phyloP scores from a whole-genome alignment of 2,113 vertebrate genomes.

The Dascyllus trimaculatus region DNA sequence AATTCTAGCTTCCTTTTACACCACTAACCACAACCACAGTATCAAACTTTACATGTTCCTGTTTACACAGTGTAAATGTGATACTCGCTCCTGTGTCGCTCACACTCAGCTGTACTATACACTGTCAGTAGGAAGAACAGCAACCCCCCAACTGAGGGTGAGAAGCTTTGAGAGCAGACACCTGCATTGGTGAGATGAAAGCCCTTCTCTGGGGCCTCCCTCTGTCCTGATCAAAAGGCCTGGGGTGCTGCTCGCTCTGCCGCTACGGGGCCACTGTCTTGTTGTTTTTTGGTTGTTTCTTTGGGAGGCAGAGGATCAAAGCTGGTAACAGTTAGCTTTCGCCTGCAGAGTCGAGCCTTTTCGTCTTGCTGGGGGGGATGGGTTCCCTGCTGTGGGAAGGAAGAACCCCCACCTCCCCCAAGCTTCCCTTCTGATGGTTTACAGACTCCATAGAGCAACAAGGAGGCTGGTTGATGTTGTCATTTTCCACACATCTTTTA shows the following conservation, averaged over 20 bases:
- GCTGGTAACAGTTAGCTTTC: conserved; percentile 87
- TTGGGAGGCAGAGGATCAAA: conserved; percentile 85
- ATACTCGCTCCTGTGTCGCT: conserved; percentile 31
- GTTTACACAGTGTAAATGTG: conserved; percentile 48
- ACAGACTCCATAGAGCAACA: conserved; percentile 70
- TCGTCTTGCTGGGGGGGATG: conserved; percentile 78
- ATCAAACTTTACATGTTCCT: conserved; percentile 25
- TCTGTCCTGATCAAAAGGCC: conserved; percentile 85
- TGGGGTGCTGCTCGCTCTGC: conserved; percentile 77
- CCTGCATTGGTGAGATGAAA: conserved; percentile 83
- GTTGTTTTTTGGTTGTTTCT: conserved; percentile 80
- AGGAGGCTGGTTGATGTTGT: conserved; percentile 74
- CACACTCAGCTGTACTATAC: conserved; percentile 45
- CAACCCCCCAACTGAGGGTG: conserved; percentile 66
- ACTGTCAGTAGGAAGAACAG: conserved; percentile 42
- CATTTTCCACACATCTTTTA: conserved; percentile 80
- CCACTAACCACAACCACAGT: not conserved
- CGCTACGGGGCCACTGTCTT: conserved; percentile 69
- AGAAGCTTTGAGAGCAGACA: conserved; percentile 78
- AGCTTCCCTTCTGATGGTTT: conserved; percentile 73
- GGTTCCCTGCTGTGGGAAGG: conserved; percentile 82
- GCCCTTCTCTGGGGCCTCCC: conserved; percentile 67
- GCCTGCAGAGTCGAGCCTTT: conserved; percentile 83
- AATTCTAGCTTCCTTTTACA: conserved; percentile 1
- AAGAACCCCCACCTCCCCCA: conserved; percentile 67